Evolutionary conservation across 2,888 invertebrate genomes (phyloP).

Genomic region (Cordilura impudica): DNA sequence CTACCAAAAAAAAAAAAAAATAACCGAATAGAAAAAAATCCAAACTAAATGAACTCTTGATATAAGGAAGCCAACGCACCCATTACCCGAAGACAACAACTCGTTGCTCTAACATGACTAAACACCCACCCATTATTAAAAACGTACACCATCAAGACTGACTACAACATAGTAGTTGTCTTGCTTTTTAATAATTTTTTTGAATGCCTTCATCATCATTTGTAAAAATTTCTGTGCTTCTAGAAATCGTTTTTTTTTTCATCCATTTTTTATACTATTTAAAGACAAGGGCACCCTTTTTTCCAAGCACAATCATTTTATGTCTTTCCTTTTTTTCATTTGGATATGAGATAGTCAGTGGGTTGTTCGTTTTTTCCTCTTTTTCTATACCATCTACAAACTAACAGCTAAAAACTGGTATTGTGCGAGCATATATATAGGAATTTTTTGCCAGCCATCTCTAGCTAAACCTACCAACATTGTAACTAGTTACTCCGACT

Average conservation of each 20-base stretch:
- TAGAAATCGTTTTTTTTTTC: conserved; percentile 37
- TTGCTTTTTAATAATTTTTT: conserved; percentile 31
- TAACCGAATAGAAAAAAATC: conserved; percentile 24
- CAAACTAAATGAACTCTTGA: conserved; percentile 59
- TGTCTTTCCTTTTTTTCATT: conserved; percentile 20
- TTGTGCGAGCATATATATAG: too few species aligned
- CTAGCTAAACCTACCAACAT: neutral
- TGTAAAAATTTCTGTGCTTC: conserved; percentile 42
- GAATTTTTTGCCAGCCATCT: neutral
- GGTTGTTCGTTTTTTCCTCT: conserved; percentile 37
- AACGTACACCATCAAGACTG: conserved; percentile 7
- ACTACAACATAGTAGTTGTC: conserved; percentile 11
- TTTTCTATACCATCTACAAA: neutral
- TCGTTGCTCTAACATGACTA: neutral
- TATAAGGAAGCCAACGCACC: conserved; percentile 41
- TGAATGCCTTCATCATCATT: conserved; percentile 55
- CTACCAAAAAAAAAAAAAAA: conserved; percentile 30
- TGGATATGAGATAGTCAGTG: conserved; percentile 47
- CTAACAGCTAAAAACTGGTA: conserved; percentile 12
- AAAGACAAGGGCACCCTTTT: conserved; percentile 60
- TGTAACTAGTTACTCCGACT: neutral
- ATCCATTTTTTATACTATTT: conserved; percentile 30
- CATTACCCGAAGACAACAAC: conserved; percentile 20
- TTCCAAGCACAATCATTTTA: conserved; percentile 3
- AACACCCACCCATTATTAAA: conserved; percentile 34